Percentiles rank a stretch among this genome's conserved stretches.
These are phyloP conservation scores for Lacerta viridis DNA, from an alignment of 2,797 vertebrate species.

Conservation along the genomic window DNA sequence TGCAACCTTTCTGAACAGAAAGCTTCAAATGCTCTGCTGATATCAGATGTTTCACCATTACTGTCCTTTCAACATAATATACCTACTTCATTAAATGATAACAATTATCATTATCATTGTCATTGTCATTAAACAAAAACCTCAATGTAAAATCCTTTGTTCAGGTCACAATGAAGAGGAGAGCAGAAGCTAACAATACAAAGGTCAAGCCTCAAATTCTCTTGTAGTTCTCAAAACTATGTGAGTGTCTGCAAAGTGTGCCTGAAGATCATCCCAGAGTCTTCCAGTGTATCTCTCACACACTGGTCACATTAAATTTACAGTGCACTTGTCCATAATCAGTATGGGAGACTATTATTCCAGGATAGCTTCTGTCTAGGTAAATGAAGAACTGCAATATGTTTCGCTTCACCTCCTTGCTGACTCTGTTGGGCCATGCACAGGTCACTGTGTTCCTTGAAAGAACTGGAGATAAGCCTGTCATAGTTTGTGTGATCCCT, in stretches of 20 bases:
- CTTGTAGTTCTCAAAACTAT: neutral
- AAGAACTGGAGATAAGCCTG: neutral
- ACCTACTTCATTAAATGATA: neutral
- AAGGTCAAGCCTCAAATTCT: conserved; percentile 7
- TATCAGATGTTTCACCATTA: neutral
- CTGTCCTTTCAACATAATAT: neutral
- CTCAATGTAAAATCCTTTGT: neutral
- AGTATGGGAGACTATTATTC: neutral
- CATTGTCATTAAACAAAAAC: neutral
- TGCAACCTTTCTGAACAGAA: neutral
- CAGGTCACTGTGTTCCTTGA: neutral
- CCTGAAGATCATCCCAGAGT: too few species aligned
- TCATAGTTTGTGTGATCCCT: neutral
- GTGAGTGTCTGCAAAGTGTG: too few species aligned
- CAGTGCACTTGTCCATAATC: neutral
- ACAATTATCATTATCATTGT: neutral
- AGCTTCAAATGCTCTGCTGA: neutral
- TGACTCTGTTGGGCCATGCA: neutral
- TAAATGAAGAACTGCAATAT: too few species aligned
- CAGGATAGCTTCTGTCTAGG: neutral
- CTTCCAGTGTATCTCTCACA: too few species aligned
- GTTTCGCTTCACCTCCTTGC: neutral
- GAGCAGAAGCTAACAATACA: neutral
- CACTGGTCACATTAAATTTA: neutral
- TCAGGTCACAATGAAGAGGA: neutral